Base-by-base conservation (phyloP, 2,797 vertebrate genomes). In the Sciaenops ocellatus region DNA sequence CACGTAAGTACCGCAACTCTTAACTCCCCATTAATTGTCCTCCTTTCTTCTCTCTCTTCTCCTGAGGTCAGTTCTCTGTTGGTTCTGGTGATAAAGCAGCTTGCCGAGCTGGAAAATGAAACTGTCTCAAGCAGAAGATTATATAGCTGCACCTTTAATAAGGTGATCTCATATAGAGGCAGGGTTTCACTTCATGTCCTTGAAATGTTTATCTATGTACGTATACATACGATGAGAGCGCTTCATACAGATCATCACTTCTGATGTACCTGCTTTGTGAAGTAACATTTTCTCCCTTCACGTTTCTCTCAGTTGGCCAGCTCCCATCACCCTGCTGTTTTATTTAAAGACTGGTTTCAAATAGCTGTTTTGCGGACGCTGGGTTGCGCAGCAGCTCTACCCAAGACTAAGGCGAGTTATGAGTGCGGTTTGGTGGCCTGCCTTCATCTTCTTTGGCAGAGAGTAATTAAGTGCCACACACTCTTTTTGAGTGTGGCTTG, bases 1-100 rank as follows among this genome's bases (percentile, higher is more conserved):
- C 94, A 95, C 95, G 95, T 95, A 79, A 95, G 94, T 95, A 80
- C 41, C 38, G 4, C 76, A 54, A n/a, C 69, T 22, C 24, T 51
- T 42, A 61, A 20, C 42, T 72, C 11, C 72, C 55, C 12, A 22
- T 50, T 60, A 41, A 26, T 12, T 6, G 3, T n/a, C 41, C 26
- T 11, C 26, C n/a, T 70, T 59, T n/a, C 38, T 38, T 1, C 8
- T 34, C 34, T 57, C 6, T 60, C 18, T 6, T 61, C 26, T 76
- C 57, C 24, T 54, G 46, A 54, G 44, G 59, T 81, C 13, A 51
- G 54, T 22, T 75, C 62, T 59, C 44, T 73, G 41, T 44, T 44
- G n/a, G 60, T 83, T 87, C 42, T 54, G 42, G 34, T 59, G 26
- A 84, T 69, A n/a, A 65, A 76, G 70, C 68, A 65, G 72, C 42